Conservation (phyloP, 2,797 vertebrate genomes). For the Coregonus ussuriensis region DNA sequence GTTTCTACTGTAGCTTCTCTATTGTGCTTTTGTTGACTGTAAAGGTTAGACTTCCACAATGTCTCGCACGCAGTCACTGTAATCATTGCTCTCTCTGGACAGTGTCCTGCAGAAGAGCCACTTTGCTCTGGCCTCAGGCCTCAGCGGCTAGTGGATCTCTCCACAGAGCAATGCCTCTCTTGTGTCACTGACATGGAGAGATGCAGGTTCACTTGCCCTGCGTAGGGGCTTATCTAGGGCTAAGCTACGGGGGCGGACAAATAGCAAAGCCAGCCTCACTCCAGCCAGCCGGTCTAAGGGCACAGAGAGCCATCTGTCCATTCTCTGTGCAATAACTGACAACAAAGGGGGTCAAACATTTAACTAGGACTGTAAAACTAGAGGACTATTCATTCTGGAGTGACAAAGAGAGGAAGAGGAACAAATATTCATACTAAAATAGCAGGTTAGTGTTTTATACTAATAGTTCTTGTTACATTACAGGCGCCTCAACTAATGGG, state of each 20-base stretch:
- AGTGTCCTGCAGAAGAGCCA: slow-evolving; percentile 72
- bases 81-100: slow-evolving; percentile 55
- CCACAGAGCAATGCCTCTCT: slow-evolving; percentile 79
- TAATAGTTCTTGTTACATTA: slow-evolving; percentile 47
- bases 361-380: slow-evolving; percentile 63
- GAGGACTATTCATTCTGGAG: slow-evolving; percentile 61
- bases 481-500: slow-evolving; percentile 41
- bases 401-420: slow-evolving; percentile 62
- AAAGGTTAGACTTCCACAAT: slow-evolving; percentile 37
- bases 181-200: slow-evolving; percentile 84
- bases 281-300: slow-evolving; percentile 78
- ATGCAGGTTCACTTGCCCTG: slow-evolving; percentile 80
- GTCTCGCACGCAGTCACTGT: slow-evolving; percentile 29
- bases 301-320: slow-evolving; percentile 86
- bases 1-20: background rate
- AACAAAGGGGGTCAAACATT: slow-evolving; percentile 75
- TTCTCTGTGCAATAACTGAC: slow-evolving; percentile 75
- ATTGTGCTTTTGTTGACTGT: slow-evolving; percentile 38
- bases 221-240: slow-evolving; percentile 83
- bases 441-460: slow-evolving; percentile 77
- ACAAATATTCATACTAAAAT: slow-evolving; percentile 41
- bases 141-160: slow-evolving; percentile 76
- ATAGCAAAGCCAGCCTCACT: slow-evolving; percentile 79
- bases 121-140: slow-evolving; percentile 81
- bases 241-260: slow-evolving; percentile 79